These are phyloP conservation scores for Protophormia terraenovae DNA, from an alignment of 2,888 invertebrate genomes.

Conservation along the genomic window DNA sequence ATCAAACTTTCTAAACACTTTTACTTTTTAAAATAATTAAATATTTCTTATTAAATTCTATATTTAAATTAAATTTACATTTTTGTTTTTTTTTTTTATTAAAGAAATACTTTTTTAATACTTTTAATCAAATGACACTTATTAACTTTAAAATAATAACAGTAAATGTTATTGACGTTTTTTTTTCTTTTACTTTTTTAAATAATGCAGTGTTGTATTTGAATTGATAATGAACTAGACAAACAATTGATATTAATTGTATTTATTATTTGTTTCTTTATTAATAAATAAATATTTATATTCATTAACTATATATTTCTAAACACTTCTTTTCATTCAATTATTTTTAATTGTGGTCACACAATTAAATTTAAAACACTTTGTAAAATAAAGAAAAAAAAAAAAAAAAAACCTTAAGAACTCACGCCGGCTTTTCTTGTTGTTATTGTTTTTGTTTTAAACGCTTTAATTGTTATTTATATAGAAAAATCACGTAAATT, in stretches of 20 bases:
- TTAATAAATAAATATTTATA: background rate
- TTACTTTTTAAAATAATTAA: background rate
- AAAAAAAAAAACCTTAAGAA: background rate
- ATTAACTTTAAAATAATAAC: background rate
- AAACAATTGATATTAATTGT: background rate
- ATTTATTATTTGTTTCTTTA: background rate
- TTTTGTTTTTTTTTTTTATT: background rate
- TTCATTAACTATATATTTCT: background rate
- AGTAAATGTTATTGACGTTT: background rate
- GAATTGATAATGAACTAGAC: background rate
- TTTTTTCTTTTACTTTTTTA: background rate
- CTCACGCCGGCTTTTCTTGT: constrained; percentile 38
- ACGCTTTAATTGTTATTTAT: constrained; percentile 13
- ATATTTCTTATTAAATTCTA: background rate
- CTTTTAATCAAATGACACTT: background rate
- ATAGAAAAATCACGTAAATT: constrained; percentile 49
- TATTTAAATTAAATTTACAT: background rate
- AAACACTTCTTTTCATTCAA: background rate
- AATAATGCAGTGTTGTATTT: background rate
- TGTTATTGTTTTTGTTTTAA: background rate
- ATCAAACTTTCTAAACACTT: constrained; percentile 45
- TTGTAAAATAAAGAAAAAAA: background rate
- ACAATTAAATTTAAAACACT: constrained; percentile 5
- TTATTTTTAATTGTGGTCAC: constrained; percentile 31
- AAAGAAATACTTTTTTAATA: background rate